A percentile compares a stretch with the other conserved stretches of the same genome.
Evolutionary conservation across 2,888 invertebrate genomes (phyloP).

Genomic region (Stenotaenia linearis): DNA sequence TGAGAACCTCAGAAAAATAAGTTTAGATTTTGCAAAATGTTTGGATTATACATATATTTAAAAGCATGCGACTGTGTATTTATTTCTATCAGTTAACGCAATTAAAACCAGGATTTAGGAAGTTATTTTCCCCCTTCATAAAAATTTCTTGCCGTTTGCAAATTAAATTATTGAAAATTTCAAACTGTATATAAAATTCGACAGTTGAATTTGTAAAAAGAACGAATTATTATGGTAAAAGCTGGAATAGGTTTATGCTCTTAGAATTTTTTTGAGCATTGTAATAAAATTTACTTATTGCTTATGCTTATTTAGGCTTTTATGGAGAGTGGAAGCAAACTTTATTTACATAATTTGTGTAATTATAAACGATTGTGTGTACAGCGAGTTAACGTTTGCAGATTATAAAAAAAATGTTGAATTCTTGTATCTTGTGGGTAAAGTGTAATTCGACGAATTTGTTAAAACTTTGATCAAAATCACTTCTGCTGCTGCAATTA

Average conservation of each 20-base stretch:
- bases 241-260: not conserved
- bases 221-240: not conserved
- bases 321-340: not conserved
- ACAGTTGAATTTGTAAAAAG: not conserved
- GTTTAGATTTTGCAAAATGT: not conserved
- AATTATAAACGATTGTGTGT: not conserved
- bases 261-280: not conserved
- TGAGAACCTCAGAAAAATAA: not conserved
- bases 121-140: not conserved
- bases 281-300: not conserved
- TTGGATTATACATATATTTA: not conserved
- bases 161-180: not conserved
- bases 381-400: not conserved
- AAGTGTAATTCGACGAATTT: not conserved
- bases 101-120: no score
- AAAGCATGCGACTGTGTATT: not conserved
- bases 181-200: not conserved
- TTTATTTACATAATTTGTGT: not conserved
- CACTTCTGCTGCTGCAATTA: not conserved
- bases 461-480: not conserved
- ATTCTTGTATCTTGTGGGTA: not conserved
- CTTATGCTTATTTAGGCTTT: not conserved
- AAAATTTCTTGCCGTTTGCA: not conserved
- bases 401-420: not conserved
- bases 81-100: not conserved